A percentile compares a stretch with the other conserved stretches of the same genome.
Evolutionary conservation across 2,888 invertebrate genomes (phyloP).

Genomic region (Himalopsyche anomala): DNA sequence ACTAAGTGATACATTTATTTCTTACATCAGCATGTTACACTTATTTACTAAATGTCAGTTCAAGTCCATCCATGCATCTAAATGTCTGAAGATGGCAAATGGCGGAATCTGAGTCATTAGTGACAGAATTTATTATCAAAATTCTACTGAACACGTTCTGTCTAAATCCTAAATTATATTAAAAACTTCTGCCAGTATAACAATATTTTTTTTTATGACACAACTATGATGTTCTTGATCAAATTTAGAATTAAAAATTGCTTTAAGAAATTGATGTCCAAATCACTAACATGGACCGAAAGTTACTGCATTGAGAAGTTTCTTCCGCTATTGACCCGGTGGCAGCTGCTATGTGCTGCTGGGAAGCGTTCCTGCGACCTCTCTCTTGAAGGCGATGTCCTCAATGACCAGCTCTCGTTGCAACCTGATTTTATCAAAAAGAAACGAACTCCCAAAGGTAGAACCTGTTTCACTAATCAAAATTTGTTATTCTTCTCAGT

Average conservation of each 20-base stretch:
- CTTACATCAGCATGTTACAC: too few relatives aligned
- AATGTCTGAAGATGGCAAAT: too few relatives aligned
- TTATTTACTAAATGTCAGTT: too few relatives aligned
- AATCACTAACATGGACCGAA: constrained; percentile 84
- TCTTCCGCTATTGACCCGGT: constrained; percentile 85
- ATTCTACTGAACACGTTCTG: too few relatives aligned
- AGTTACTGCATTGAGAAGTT: constrained; percentile 87
- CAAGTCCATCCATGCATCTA: too few relatives aligned
- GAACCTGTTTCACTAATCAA: neutral
- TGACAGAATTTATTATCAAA: too few relatives aligned
- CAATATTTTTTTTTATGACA: neutral
- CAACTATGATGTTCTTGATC: neutral
- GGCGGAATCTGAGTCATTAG: too few relatives aligned
- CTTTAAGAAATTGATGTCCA: constrained; percentile 80
- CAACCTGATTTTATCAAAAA: constrained; percentile 74
- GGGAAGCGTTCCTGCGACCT: constrained; percentile 48
- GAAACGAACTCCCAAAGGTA: constrained; percentile 74
- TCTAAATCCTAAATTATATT: too few relatives aligned
- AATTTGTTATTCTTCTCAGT: too few relatives aligned
- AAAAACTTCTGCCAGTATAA: too few relatives aligned
- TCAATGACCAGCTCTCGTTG: neutral
- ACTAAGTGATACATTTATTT: too few relatives aligned
- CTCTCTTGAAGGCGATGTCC: constrained; percentile 46
- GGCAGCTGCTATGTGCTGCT: constrained; percentile 79
- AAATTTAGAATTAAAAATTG: neutral